Evolutionary conservation across 2,113 vertebrate genomes (phyloP), one percentile per base, ranked within the genome.

Genomic region (Chunga burmeisteri): DNA sequence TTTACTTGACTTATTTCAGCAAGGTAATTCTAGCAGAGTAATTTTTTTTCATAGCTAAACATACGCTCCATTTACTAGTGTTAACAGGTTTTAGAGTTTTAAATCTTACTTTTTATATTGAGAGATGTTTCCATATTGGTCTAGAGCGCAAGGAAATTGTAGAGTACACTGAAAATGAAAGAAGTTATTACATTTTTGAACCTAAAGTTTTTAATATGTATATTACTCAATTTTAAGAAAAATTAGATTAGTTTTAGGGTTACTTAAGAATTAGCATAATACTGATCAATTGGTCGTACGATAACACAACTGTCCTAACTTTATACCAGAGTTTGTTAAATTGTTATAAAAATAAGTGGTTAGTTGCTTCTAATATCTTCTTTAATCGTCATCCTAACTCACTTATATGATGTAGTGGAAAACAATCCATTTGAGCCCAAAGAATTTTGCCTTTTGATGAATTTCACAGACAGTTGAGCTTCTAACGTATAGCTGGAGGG

Each of bases 1-100:
- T 92, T 97, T 97, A 77, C 82, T 97, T 96, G 70, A 89, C 88
- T 98, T 98, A 95, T 93, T 98, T 98, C 96, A 97, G 92, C 77
- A 95, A 98, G 94, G 93, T 96, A 98, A 84, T 97, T 94, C 59
- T 91, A 92, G 46, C 63, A 77, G 72, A 86, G 93, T 68, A 78
- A 21, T 95, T 36, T 65, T 70, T 63, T 94, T 94, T 66, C 53
- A 40, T 97, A 86, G 83, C 34, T 97, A 94, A 97, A 90, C 84
- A 83, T 97, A 94, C 94, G 78, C 83, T 98, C 97, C 25, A n/a
- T 94, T 97, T 93, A 86, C 68, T 94, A 73, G 26, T 75, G 22
- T 58, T 74, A 93, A 88, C 72, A 44, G 7, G 81, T 53, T 96
- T 95, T 89, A 49, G 74, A 86, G 91, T 81, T 74, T 94, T 74